Conservation (phyloP, 2,113 vertebrate genomes). For the Gymnogyps californianus region DNA sequence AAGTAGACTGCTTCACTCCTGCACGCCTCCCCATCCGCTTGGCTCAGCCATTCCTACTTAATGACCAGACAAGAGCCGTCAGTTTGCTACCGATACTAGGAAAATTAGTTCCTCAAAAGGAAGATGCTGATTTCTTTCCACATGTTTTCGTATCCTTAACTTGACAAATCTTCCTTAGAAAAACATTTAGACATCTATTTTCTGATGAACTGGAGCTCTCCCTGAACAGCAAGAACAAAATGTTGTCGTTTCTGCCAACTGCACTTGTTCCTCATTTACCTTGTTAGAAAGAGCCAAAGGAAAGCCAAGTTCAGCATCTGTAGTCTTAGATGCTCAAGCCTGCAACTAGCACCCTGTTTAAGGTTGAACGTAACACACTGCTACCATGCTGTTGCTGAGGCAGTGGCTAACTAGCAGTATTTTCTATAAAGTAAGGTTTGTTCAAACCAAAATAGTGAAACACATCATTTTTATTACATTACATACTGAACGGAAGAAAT, state of each 20-base stretch:
- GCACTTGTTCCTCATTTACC: background rate
- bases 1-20: background rate
- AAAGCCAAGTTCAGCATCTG: background rate
- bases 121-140: background rate
- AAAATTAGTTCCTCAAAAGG: background rate
- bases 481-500: accelerated
- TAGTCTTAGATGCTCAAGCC: background rate
- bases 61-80: background rate
- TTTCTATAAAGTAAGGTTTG: background rate
- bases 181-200: background rate
- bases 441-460: background rate
- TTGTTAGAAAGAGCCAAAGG: background rate
- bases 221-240: background rate
- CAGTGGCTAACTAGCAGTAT: background rate
- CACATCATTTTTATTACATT: background rate
- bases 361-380: background rate
- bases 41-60: background rate
- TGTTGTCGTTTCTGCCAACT: background rate
- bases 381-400: background rate
- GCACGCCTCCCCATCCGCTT: no score
- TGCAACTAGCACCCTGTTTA: background rate
- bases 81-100: background rate
- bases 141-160: background rate
- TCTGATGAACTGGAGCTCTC: background rate
- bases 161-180: background rate